Evolutionary conservation across 2,888 invertebrate species (phyloP).

Genomic region (Drosophila merina): DNA sequence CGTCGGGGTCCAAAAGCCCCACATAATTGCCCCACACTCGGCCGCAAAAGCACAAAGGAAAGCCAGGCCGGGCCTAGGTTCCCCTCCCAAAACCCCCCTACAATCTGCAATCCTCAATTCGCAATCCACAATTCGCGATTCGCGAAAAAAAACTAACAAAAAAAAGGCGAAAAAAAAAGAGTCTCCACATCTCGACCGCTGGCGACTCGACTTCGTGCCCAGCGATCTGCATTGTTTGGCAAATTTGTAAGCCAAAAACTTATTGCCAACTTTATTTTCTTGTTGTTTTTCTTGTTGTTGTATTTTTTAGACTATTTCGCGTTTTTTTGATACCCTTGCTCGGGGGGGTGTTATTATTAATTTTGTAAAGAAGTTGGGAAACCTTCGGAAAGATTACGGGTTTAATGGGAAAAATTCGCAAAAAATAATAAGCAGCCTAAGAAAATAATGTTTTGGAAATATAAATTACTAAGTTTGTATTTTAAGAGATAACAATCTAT

Average conservation of each 20-base stretch:
- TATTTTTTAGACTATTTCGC: not conserved
- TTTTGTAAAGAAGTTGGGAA: conserved; percentile 1
- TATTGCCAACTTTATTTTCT: conserved; percentile 40
- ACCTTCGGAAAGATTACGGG: not conserved
- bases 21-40: conserved; percentile 63
- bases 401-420: not conserved
- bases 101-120: not conserved
- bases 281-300: conserved; percentile 1
- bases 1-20: not conserved
- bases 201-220: conserved; percentile 67
- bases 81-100: too few species aligned
- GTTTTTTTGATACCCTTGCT: conserved; percentile 14
- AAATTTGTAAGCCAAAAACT: conserved; percentile 66
- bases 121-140: conserved; percentile 10
- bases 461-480: not conserved
- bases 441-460: not conserved
- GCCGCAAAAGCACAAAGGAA: conserved; percentile 12
- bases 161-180: too few species aligned
- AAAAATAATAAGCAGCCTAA: not conserved
- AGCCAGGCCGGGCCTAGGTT: not conserved
- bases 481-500: too few species aligned
- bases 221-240: conserved; percentile 77
- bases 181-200: conserved; percentile 31
- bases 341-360: not conserved
- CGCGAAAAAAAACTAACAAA: not conserved